A percentile compares a stretch with the other conserved stretches of the same genome.
Evolutionary conservation across 2,113 vertebrate genomes (phyloP).

Genomic region (Gymnobelideus leadbeateri): DNA sequence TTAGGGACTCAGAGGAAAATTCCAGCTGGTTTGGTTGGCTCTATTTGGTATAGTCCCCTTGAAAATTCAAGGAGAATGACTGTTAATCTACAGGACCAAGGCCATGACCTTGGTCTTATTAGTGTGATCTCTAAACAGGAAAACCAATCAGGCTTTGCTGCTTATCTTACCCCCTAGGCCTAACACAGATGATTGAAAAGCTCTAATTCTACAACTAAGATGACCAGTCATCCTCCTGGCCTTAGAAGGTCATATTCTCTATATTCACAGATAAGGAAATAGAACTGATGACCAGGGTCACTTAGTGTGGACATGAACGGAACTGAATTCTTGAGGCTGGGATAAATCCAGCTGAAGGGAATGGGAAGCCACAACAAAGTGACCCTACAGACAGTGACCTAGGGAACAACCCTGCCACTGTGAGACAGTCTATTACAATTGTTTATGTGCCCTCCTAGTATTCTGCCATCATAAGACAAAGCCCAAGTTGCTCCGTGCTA

Average conservation of each 20-base stretch:
- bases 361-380: neutral
- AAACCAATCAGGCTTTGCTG: neutral
- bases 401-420: neutral
- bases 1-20: neutral
- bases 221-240: neutral
- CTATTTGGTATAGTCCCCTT: neutral
- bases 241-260: neutral
- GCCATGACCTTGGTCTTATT: slow-evolving; percentile 23
- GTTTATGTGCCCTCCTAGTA: neutral
- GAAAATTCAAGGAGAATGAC: neutral
- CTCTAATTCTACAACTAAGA: neutral
- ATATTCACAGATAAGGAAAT: neutral
- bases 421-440: neutral
- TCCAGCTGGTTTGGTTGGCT: neutral
- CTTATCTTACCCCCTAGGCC: neutral
- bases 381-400: neutral
- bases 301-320: neutral
- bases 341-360: neutral
- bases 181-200: slow-evolving; percentile 40
- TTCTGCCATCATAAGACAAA: no score
- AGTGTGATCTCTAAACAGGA: slow-evolving; percentile 29
- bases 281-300: neutral
- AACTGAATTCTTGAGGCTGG: neutral
- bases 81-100: neutral
- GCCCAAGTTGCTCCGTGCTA: neutral